Percentiles rank a stretch among this genome's conserved stretches.
These are phyloP conservation scores for Oscheius sp. DNA, from an alignment of 2,888 invertebrate genomes.

Conservation along the genomic window DNA sequence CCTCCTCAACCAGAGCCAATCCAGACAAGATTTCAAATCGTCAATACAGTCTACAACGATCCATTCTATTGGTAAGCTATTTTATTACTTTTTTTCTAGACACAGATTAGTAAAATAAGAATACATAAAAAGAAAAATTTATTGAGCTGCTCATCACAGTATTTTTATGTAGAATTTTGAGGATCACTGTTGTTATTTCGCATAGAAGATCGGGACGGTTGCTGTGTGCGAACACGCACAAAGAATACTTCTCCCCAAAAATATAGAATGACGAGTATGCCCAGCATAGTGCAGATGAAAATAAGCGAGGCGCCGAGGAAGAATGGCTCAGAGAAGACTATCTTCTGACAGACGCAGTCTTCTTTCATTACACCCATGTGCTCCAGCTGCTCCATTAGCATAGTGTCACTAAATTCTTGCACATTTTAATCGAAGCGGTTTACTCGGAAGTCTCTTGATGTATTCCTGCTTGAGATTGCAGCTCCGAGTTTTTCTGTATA, in stretches of 20 bases:
- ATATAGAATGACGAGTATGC: constrained; percentile 11
- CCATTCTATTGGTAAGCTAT: constrained; percentile 53
- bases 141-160: too few species aligned
- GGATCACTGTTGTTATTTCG: too few species aligned
- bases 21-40: constrained; percentile 52
- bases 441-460: not conserved
- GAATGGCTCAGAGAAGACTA: constrained; percentile 23
- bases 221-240: not conserved
- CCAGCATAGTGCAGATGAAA: constrained; percentile 15
- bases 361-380: not conserved
- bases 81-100: constrained; percentile 3
- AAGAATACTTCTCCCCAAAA: constrained; percentile 30
- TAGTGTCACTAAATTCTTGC: not conserved
- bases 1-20: constrained; percentile 56
- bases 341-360: constrained; percentile 14
- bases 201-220: not conserved
- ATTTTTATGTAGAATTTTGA: too few species aligned
- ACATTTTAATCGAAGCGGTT: not conserved
- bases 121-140: not conserved
- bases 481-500: not conserved
- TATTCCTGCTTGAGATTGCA: constrained; percentile 19
- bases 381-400: constrained; percentile 19
- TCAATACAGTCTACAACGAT: constrained; percentile 58
- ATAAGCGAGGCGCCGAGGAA: constrained; percentile 18
- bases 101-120: not conserved